Conservation (phyloP, 1,140 invertebrate genomes). For the Drosophila setifemur region DNA sequence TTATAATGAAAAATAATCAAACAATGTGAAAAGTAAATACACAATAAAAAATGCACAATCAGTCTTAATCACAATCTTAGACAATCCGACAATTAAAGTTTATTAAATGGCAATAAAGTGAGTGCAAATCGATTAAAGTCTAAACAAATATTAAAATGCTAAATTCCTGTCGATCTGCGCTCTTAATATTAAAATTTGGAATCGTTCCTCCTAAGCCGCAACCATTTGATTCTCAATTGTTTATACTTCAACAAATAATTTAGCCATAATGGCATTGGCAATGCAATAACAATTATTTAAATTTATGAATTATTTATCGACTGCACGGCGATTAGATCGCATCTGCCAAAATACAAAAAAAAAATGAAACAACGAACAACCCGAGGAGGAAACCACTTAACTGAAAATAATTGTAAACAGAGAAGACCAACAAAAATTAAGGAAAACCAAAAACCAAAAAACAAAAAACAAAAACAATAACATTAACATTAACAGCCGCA, state of each 20-base stretch:
- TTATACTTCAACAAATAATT: slow-evolving; percentile 24
- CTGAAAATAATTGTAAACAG: slow-evolving; percentile 75
- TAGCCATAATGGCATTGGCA: slow-evolving; percentile 24
- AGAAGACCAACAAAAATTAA: not conserved
- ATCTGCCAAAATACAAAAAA: slow-evolving; percentile 9
- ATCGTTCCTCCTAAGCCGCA: not conserved
- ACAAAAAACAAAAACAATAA: slow-evolving; percentile 32
- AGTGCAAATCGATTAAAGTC: not conserved
- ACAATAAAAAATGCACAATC: no score
- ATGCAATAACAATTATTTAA: slow-evolving; percentile 34
- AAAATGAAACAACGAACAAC: slow-evolving; percentile 13
- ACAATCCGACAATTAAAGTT: no score
- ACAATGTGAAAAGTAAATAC: no score
- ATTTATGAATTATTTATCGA: slow-evolving; percentile 48
- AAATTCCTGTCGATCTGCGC: not conserved
- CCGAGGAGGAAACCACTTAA: slow-evolving; percentile 43
- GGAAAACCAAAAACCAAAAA: slow-evolving; percentile 34
- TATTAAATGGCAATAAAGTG: not conserved
- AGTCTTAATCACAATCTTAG: no score
- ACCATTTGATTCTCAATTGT: slow-evolving; percentile 13
- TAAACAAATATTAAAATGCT: not conserved
- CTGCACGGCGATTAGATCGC: slow-evolving; percentile 5
- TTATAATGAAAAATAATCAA: not conserved
- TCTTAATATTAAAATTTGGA: not conserved
- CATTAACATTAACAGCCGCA: slow-evolving; percentile 4